These are phyloP conservation scores for Ciconia stormi DNA, from an alignment of 2,113 vertebrate genomes.

Conservation along the genomic window DNA sequence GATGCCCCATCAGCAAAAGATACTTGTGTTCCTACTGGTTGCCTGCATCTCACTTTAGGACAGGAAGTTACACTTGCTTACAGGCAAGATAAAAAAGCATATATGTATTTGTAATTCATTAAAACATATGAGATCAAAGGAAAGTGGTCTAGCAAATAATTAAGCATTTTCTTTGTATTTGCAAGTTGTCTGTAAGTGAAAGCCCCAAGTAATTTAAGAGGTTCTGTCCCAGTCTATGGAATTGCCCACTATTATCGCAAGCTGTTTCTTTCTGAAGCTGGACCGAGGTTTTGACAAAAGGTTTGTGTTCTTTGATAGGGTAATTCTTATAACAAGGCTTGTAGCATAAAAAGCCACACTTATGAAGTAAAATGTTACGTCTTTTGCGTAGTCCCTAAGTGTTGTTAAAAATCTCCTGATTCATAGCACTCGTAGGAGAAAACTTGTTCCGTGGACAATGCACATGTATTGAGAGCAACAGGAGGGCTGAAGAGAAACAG, in stretches of 20 bases:
- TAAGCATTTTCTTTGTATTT: not conserved
- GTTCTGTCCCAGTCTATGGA: fast-evolving
- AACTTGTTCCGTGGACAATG: not conserved
- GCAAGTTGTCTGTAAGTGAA: not conserved
- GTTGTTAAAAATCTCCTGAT: not conserved
- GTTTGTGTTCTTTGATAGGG: not conserved
- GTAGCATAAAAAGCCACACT: not conserved
- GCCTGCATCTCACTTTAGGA: not conserved
- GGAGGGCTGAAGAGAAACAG: not conserved
- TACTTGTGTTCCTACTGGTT: not conserved
- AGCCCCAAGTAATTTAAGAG: not conserved
- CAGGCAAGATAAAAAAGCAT: not conserved
- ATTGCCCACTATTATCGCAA: not conserved
- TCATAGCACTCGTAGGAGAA: not conserved
- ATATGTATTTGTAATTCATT: not conserved
- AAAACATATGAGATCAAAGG: not conserved
- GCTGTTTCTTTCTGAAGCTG: not conserved
- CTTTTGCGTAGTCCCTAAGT: not conserved
- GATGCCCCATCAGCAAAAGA: not conserved
- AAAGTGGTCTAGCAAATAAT: not conserved
- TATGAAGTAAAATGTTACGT: not conserved
- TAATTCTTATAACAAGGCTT: not conserved
- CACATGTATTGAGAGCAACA: fast-evolving
- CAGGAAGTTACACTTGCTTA: not conserved
- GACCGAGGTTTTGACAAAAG: not conserved